Percentiles rank a stretch among this genome's conserved stretches.
Conservation (phyloP, 1,140 invertebrate genomes). For the Tetraneura akinire region DNA sequence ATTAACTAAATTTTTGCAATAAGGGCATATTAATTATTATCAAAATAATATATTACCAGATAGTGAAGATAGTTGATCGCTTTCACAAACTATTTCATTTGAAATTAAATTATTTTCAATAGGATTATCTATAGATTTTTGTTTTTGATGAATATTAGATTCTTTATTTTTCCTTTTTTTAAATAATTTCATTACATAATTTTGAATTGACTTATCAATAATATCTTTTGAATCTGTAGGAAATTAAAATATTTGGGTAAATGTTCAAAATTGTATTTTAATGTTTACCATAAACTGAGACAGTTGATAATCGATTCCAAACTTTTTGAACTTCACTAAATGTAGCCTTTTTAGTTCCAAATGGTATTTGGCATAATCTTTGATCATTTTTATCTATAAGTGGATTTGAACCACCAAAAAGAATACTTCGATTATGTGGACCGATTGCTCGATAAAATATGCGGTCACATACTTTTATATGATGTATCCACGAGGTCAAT, state of each 20-base stretch:
- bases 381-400: slow-evolving; percentile 68
- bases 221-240: slow-evolving; percentile 44
- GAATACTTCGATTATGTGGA: slow-evolving; percentile 69
- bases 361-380: slow-evolving; percentile 75
- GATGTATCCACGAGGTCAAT: slow-evolving; percentile 68
- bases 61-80: background rate
- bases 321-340: slow-evolving; percentile 79
- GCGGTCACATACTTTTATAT: slow-evolving; percentile 70
- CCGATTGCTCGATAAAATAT: slow-evolving; percentile 79
- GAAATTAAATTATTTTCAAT: background rate
- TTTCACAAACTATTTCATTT: background rate
- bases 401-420: slow-evolving; percentile 76
- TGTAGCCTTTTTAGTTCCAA: slow-evolving; percentile 79
- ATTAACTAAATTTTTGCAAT: background rate
- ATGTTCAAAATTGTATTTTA: background rate
- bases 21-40: background rate
- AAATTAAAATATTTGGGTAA: slow-evolving; percentile 17
- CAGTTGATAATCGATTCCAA: slow-evolving; percentile 69
- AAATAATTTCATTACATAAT: slow-evolving; percentile 54
- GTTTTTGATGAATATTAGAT: slow-evolving; percentile 41
- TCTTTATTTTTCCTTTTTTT: slow-evolving; percentile 53
- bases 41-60: background rate
- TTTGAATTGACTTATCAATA: slow-evolving; percentile 40
- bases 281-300: slow-evolving; percentile 72
- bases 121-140: slow-evolving; percentile 49